These are phyloP conservation scores for Catocala nupta DNA, from an alignment of 2,888 invertebrate genomes.

Conservation along the genomic window DNA sequence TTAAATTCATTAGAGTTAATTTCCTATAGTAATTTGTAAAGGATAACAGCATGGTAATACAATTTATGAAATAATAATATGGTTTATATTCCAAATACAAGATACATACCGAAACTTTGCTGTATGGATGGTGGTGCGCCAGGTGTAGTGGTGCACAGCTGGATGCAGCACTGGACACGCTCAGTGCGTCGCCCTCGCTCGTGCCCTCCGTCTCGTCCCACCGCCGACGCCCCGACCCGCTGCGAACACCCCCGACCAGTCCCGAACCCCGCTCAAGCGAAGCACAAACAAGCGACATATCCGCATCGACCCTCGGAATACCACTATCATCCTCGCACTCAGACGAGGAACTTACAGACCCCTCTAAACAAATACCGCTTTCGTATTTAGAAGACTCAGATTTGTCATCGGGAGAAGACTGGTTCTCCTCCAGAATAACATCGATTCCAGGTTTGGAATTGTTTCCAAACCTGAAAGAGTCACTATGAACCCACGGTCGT, in stretches of 20 bases:
- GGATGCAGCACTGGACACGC: constrained; percentile 82
- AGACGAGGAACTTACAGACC: constrained; percentile 76
- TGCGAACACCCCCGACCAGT: constrained; percentile 82
- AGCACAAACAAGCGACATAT: constrained; percentile 79
- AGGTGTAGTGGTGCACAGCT: constrained; percentile 81
- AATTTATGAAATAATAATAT: neutral
- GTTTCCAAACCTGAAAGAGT: constrained; percentile 78
- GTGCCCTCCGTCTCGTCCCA: constrained; percentile 82
- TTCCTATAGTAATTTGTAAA: no score
- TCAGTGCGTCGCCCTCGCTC: constrained; percentile 82
- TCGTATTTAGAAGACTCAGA: constrained; percentile 74
- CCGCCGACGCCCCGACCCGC: constrained; percentile 83
- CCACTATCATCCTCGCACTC: constrained; percentile 76
- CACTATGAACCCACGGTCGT: constrained; percentile 81
- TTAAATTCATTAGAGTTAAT: neutral
- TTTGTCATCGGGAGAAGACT: constrained; percentile 60
- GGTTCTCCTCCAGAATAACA: constrained; percentile 66
- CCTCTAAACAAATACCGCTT: constrained; percentile 76
- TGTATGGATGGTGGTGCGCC: constrained; percentile 80
- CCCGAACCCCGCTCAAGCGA: constrained; percentile 84
- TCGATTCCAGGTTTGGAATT: constrained; percentile 64
- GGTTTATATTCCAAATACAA: neutral
- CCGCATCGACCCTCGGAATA: constrained; percentile 75
- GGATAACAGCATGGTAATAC: no score
- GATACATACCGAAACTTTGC: constrained; percentile 82